A percentile compares a stretch with the other conserved stretches of the same genome.
These are phyloP conservation scores for Hormaphis cornu DNA, from an alignment of 1,140 invertebrate genomes.

Conservation along the genomic window DNA sequence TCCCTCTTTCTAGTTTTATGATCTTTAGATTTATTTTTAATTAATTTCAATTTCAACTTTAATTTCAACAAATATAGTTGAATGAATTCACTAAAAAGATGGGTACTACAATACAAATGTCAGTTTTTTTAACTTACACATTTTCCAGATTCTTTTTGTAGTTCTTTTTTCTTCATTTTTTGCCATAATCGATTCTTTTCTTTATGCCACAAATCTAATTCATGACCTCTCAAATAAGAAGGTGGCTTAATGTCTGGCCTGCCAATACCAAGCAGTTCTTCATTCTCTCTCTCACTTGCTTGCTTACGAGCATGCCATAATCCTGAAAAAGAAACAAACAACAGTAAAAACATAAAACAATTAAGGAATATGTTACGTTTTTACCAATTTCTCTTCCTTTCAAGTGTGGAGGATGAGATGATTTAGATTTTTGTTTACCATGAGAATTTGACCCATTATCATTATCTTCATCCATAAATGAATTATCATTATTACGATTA, in stretches of 20 bases:
- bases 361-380: too few species aligned
- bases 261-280: not conserved
- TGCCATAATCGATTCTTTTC: conserved; percentile 27
- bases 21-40: too few species aligned
- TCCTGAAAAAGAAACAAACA: not conserved
- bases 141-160: conserved; percentile 21
- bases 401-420: not conserved
- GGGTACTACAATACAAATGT: too few species aligned
- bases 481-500: not conserved
- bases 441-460: not conserved
- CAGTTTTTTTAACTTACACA: not conserved
- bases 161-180: conserved; percentile 14
- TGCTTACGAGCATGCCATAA: conserved; percentile 10
- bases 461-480: not conserved
- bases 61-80: too few species aligned
- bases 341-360: not conserved
- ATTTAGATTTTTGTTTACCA: not conserved
- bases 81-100: too few species aligned
- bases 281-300: conserved; percentile 7
- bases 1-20: too few species aligned
- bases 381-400: conserved; percentile 21
- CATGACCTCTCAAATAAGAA: conserved; percentile 10
- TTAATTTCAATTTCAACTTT: not conserved
- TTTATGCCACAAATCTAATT: conserved; percentile 20
- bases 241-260: conserved; percentile 11